Evolutionary conservation across 1,140 invertebrate species (phyloP), one percentile per base, ranked within the genome.

Genomic region (Trichonephila clavipes): DNA sequence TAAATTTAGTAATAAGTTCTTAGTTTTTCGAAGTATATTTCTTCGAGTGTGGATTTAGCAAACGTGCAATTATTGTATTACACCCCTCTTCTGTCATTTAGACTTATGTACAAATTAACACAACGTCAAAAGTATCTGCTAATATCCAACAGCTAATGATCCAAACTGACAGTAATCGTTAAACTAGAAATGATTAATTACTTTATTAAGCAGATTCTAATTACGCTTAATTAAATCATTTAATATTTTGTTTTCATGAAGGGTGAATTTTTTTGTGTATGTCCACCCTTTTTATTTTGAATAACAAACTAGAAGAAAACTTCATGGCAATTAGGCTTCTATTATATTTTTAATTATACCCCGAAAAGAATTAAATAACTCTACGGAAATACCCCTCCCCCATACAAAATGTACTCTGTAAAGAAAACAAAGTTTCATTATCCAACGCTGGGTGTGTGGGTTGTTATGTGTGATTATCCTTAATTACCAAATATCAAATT

Each of bases 141-240:
- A 69, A 69, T 69, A 69, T 69, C 24, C 24, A 69, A 24, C 24
- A 2, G 66, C 21, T 69, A 69, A 69, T 69, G 66, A 69, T 28
- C 66, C 66, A 69, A 51, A 24, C 66, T 69, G 66, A 69, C 66
- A 24, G n/a, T 69, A 69, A 24, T 69, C 66, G 24, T 69, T 69
- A 69, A 28, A 24, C 0, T 69, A 28, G 66, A 69, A 69, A 69
- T 69, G 66, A 69, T 69, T 69, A 69, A 69, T 69, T 69, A 69
- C 66, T 69, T 69, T n/a, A 69, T 69, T 69, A 69, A 69, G 66
- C 10, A 69, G 66, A 69, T 69, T 69, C 66, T 69, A 69, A 69
- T 69, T 69, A 69, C 12, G 66, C n/a, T 69, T 69, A 69, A 69
- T 69, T 69, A 69, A 69, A 69, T 69, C n/a, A 69, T 69, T 69